Conservation (phyloP, 2,797 vertebrate species). For the Linurgus olivaceus region DNA sequence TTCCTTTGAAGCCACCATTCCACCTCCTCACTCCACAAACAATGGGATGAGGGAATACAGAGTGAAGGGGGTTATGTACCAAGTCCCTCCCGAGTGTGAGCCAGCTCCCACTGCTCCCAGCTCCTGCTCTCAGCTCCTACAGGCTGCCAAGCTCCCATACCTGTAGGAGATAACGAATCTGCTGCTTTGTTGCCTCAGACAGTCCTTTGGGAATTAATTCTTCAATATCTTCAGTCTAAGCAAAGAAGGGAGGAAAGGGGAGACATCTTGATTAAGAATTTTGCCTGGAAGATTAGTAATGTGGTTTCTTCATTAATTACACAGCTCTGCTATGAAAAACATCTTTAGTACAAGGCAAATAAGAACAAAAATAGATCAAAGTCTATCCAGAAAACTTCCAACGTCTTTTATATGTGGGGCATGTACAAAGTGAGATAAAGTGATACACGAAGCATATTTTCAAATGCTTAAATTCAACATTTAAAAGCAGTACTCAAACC, state of each 20-base stretch:
- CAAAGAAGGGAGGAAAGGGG: constrained; percentile 29
- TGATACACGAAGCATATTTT: background rate
- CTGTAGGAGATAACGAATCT: constrained; percentile 96
- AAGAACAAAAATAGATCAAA: constrained; percentile 45
- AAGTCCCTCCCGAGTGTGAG: background rate
- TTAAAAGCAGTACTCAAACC: background rate
- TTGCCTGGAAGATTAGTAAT: background rate
- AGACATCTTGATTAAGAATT: constrained; percentile 33
- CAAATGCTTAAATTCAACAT: background rate
- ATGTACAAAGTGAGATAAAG: background rate
- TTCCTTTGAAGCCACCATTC: background rate
- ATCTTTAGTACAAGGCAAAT: background rate
- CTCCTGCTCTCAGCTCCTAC: background rate
- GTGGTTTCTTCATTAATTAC: constrained; percentile 24
- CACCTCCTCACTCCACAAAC: background rate
- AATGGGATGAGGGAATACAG: accelerated
- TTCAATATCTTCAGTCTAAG: constrained; percentile 85
- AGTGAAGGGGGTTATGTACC: background rate
- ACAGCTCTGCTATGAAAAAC: background rate
- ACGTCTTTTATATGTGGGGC: background rate
- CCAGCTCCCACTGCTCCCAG: background rate
- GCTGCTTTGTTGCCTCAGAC: constrained; percentile 94
- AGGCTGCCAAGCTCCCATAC: constrained; percentile 57
- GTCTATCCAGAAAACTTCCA: background rate
- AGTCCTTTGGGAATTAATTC: constrained; percentile 89